A percentile compares a stretch with the other conserved stretches of the same genome.
Conservation (phyloP, 2,888 invertebrate species). For the Leistus spinibarbis region DNA sequence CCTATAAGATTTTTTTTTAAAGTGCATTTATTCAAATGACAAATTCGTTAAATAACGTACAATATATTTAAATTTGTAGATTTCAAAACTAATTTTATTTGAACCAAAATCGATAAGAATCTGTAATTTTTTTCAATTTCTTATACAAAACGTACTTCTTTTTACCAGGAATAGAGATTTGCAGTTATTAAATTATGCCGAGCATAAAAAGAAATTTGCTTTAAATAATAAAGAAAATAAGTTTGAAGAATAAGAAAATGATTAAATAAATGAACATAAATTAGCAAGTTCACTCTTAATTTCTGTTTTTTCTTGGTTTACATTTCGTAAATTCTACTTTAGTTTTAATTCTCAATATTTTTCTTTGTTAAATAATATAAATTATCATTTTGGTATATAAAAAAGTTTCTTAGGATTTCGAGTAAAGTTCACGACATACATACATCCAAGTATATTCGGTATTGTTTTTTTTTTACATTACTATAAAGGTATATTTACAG, state of each 20-base stretch:
- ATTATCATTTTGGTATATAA: no score
- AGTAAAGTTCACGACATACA: no score
- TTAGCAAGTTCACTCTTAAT: not conserved
- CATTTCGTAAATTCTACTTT: not conserved
- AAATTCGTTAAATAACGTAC: not conserved
- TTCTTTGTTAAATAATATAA: not conserved
- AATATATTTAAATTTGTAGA: not conserved
- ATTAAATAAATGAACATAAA: not conserved
- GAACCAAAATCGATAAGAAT: not conserved
- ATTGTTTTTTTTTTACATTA: no score
- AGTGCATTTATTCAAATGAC: not conserved
- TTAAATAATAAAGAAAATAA: not conserved
- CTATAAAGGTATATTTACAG: no score
- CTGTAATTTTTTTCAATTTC: not conserved
- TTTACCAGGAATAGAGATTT: not conserved
- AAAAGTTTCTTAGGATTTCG: no score
- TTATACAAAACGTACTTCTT: not conserved
- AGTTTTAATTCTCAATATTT: not conserved
- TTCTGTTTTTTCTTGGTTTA: not conserved
- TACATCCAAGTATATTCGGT: no score
- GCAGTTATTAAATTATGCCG: not conserved
- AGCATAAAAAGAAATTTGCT: not conserved
- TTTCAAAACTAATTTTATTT: not conserved
- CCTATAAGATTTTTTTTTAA: not conserved
- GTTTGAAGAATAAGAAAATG: not conserved